These are phyloP conservation scores for Carlito syrichta DNA, from an alignment of 2,113 vertebrate species.

Conservation along the genomic window DNA sequence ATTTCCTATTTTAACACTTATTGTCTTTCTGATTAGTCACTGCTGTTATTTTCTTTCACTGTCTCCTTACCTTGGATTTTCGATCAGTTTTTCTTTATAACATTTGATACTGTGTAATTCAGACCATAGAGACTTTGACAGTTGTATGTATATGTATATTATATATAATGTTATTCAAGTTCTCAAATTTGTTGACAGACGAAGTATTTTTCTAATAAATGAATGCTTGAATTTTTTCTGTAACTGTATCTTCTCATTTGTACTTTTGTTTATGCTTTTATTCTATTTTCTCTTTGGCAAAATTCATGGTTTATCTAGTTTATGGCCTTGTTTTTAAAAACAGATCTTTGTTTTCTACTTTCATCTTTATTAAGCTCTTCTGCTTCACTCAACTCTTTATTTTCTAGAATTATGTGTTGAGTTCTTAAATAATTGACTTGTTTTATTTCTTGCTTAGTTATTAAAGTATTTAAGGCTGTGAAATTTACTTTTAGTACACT, in stretches of 20 bases:
- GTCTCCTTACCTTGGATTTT: not conserved
- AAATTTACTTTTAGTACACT: not conserved
- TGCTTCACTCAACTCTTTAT: not conserved
- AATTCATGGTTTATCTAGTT: constrained; percentile 12
- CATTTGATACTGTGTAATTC: not conserved
- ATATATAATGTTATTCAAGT: not conserved
- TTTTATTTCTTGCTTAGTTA: constrained; percentile 25
- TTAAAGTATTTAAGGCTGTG: constrained; percentile 45
- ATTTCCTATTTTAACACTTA: not conserved
- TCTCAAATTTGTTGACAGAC: not conserved
- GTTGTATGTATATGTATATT: not conserved
- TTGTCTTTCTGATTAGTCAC: not conserved
- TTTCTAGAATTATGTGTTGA: not conserved
- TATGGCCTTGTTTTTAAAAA: constrained; percentile 36
- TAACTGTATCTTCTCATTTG: not conserved
- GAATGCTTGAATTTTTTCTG: not conserved
- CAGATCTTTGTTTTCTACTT: constrained; percentile 40
- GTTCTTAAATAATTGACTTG: constrained; percentile 31
- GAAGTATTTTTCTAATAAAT: not conserved
- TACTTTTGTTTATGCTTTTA: not conserved
- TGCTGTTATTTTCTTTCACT: not conserved
- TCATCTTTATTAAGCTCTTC: not conserved
- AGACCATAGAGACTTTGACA: not conserved
- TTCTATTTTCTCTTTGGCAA: not conserved
- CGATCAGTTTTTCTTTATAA: not conserved